These are phyloP conservation scores for Drosophila pseudotalamancana DNA, from an alignment of 2,888 invertebrate species.

Conservation along the genomic window DNA sequence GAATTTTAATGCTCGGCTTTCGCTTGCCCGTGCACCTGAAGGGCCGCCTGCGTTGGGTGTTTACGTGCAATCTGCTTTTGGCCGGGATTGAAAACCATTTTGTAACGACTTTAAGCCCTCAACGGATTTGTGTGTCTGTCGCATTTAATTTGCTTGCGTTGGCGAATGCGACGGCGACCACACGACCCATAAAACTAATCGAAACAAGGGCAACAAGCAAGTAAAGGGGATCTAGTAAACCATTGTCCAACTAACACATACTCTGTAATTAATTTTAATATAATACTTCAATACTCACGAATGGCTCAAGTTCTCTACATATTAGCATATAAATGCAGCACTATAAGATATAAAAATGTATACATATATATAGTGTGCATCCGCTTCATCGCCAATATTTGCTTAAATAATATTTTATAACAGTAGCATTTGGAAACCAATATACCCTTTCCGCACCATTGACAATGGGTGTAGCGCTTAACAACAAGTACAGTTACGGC, in stretches of 20 bases:
- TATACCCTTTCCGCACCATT: neutral
- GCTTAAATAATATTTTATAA: neutral
- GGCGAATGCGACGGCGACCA: constrained; percentile 11
- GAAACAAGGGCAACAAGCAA: constrained; percentile 31
- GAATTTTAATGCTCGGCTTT: constrained; percentile 68
- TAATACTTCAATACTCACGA: no score
- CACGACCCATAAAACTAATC: constrained; percentile 44
- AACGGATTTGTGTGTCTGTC: constrained; percentile 29
- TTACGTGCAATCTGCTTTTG: constrained; percentile 25
- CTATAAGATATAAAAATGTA: no score
- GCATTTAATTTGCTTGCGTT: constrained; percentile 39
- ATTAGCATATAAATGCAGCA: no score
- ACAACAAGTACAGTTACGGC: neutral
- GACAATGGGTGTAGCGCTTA: neutral
- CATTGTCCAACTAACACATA: neutral
- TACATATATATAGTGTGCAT: no score
- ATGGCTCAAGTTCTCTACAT: no score
- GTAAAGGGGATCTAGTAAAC: no score
- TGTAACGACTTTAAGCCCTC: constrained; percentile 30
- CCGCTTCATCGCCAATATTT: no score
- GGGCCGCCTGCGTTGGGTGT: neutral
- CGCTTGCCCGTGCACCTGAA: neutral
- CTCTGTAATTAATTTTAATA: no score
- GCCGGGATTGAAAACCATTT: neutral
- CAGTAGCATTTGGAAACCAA: no score